phyloP scores from a whole-genome alignment of 2,113 vertebrate species.

The Narcine bancroftii region DNA sequence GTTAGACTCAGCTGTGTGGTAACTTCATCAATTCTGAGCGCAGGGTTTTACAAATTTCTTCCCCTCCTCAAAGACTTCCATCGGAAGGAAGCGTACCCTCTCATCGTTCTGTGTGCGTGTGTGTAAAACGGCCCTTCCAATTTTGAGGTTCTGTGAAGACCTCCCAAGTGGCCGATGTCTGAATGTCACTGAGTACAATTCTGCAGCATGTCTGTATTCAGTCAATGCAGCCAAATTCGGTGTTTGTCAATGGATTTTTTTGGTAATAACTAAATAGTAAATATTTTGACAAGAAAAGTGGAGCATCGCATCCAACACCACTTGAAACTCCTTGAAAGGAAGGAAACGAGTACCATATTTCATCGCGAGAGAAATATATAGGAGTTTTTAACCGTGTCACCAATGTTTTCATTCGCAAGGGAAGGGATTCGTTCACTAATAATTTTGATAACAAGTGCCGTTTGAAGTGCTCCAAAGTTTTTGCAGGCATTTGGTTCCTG shows the following conservation, averaged over 20 bases:
- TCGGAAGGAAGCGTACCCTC: too few species aligned
- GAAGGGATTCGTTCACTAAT: background rate
- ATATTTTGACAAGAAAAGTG: slow-evolving; percentile 37
- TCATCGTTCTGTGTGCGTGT: background rate
- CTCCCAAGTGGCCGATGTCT: slow-evolving; percentile 66
- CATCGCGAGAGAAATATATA: slow-evolving; percentile 29
- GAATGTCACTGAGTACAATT: slow-evolving; percentile 49
- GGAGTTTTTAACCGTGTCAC: background rate
- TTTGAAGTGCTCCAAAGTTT: background rate
- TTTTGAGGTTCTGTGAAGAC: slow-evolving; percentile 47
- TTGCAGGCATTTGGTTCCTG: background rate
- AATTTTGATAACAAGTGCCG: background rate
- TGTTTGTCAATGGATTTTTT: slow-evolving; percentile 26
- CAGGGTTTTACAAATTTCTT: background rate
- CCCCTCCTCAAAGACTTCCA: too few species aligned
- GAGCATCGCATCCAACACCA: slow-evolving; percentile 28
- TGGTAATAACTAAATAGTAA: slow-evolving; percentile 34
- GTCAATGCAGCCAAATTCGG: slow-evolving; percentile 25
- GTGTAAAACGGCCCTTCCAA: background rate
- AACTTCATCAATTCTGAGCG: background rate
- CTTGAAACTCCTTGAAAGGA: slow-evolving; percentile 35
- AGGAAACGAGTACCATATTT: slow-evolving; percentile 28
- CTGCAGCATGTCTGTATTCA: slow-evolving; percentile 50
- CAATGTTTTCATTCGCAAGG: background rate
- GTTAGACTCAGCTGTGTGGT: background rate